Conservation (phyloP, 2,797 vertebrate species). For the Anisognathus igniventris region DNA sequence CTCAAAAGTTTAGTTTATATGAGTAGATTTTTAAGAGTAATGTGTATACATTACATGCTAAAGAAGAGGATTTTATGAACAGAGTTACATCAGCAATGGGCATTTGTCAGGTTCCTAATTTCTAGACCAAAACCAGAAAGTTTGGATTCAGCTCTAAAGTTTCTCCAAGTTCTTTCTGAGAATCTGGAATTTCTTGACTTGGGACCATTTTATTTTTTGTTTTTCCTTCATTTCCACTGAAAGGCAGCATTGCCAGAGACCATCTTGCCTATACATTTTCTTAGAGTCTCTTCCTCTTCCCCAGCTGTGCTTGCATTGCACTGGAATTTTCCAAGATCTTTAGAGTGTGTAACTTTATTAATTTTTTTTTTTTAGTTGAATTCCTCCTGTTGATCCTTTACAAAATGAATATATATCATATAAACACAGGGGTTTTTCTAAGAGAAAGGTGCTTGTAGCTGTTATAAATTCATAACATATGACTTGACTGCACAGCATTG, state of each 20-base stretch:
- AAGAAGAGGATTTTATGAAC: not conserved
- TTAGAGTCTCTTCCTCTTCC: not conserved
- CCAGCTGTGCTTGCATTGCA: not conserved
- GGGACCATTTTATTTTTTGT: not conserved
- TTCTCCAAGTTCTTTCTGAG: not conserved
- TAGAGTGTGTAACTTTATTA: not conserved
- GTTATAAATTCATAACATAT: not conserved
- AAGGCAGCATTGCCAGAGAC: not conserved
- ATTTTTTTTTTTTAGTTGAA: not conserved
- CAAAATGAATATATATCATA: not conserved
- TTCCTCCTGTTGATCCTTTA: not conserved
- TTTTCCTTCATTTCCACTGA: not conserved
- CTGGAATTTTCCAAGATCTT: not conserved
- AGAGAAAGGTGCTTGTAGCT: not conserved
- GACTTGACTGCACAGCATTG: not conserved
- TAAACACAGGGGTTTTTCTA: not conserved
- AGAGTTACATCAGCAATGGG: not conserved
- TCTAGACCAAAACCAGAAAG: not conserved
- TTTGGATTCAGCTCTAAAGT: not conserved
- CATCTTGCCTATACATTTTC: not conserved
- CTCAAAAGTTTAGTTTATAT: not conserved
- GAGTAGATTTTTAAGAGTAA: not conserved
- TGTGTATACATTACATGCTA: rapidly evolving
- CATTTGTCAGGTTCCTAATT: not conserved
- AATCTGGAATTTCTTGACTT: not conserved